Base-by-base conservation (phyloP, 2,888 invertebrate genomes). In the Phaonia tiefii region DNA sequence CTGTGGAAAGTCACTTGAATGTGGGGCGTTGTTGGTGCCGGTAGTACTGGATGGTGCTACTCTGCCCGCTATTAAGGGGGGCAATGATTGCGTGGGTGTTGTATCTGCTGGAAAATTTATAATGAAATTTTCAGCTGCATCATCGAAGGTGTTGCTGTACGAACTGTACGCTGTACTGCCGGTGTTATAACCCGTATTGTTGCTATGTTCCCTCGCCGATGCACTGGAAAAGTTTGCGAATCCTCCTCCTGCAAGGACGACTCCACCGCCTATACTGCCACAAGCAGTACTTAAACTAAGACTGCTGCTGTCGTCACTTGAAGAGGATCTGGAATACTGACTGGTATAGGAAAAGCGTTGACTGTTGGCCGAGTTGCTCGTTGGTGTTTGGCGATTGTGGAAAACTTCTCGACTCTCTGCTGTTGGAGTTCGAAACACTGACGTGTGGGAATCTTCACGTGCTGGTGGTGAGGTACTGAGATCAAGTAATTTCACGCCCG, bases 91-190 rank as follows among this genome's bases (percentile, higher is more conserved):
- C 54, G 42, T 63, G 42, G 74, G 66, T 25, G 86, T 72, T 60
- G 88, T 89, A 17, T 89, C 89, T 5, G 87, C 87, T 37, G 89
- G 89, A 83, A 89, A 89, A 44, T 89, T 88, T 56, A 89, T 89
- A 70, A 88, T 86, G 44, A 89, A 89, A 76, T 86, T 85, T 84
- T 89, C 87, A n/a, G 89, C 89, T 39, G 88, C 88, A 85, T 89
- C 89, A 85, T 89, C 89, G 77, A 88, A 89, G 13, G 83, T 85
- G 54, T 65, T 81, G 56, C 84, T 86, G 31, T 73, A 73, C 1
- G 70, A 75, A 44, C 60, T 71, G 8, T 37, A 60, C 46, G n/a
- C 84, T 54, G 17, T 72, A 79, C 25, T 65, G 71, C 20, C 31
- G 31, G 31, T 31, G 31, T 31, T 31, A 8, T 31, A 31, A 31